Conservation (phyloP, 2,888 invertebrate genomes). For the Heliconius charithonia region DNA sequence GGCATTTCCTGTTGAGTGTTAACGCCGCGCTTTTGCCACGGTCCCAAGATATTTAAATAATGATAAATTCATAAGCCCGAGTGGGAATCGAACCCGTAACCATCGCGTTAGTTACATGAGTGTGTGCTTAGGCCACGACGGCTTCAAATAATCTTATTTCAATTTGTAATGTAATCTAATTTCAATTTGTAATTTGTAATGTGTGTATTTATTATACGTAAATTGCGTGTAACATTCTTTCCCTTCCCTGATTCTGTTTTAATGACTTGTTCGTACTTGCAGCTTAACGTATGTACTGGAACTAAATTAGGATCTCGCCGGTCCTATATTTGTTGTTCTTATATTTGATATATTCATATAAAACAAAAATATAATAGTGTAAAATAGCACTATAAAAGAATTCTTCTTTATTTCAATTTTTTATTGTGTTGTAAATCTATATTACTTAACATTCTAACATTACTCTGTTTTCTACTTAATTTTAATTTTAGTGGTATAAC, state of each 20-base stretch:
- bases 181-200: slow-evolving; percentile 19
- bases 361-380: slow-evolving; percentile 32
- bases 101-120: too few relatives aligned
- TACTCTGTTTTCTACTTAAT: too few relatives aligned
- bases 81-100: too few relatives aligned
- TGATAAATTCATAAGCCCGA: too few relatives aligned
- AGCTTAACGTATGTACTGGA: slow-evolving; percentile 42
- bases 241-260: slow-evolving; percentile 50
- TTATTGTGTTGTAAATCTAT: neutral
- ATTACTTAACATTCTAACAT: too few relatives aligned
- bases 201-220: slow-evolving; percentile 35
- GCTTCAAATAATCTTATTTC: too few relatives aligned
- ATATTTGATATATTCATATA: slow-evolving; percentile 40
- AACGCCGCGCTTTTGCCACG: too few relatives aligned
- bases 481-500: too few relatives aligned
- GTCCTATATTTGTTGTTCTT: slow-evolving; percentile 46
- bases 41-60: too few relatives aligned
- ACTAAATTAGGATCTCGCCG: slow-evolving; percentile 42
- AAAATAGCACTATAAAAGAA: neutral
- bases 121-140: too few relatives aligned
- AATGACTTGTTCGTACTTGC: slow-evolving; percentile 50
- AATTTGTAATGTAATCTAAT: too few relatives aligned
- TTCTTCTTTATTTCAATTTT: neutral
- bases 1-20: too few relatives aligned
- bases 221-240: slow-evolving; percentile 40